Evolutionary conservation across 2,888 invertebrate species (phyloP).

Genomic region (Heteromurus nitidus): DNA sequence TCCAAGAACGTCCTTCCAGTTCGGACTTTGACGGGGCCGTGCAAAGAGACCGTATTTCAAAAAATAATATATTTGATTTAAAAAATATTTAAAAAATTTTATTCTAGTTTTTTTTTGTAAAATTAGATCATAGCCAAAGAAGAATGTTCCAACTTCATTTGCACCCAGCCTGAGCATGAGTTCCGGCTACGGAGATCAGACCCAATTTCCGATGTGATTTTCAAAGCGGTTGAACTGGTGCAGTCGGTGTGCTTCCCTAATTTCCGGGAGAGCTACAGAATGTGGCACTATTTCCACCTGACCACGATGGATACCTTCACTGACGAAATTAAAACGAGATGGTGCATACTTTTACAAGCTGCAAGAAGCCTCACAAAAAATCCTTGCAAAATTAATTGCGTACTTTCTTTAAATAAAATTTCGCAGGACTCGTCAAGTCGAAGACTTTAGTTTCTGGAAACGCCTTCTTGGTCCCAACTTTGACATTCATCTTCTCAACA

Average conservation of each 20-base stretch:
- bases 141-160: slow-evolving; percentile 45
- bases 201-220: slow-evolving; percentile 46
- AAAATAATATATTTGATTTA: no score
- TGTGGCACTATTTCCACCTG: slow-evolving; percentile 48
- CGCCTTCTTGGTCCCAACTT: slow-evolving; percentile 29
- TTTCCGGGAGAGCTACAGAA: slow-evolving; percentile 47
- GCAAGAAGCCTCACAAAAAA: background rate
- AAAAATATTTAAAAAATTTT: background rate
- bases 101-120: background rate
- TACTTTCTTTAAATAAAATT: background rate
- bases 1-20: background rate
- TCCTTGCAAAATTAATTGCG: background rate
- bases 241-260: slow-evolving; percentile 51
- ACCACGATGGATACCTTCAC: slow-evolving; percentile 41
- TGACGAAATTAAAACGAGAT: slow-evolving; percentile 40
- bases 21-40: slow-evolving; percentile 2
- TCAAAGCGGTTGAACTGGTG: slow-evolving; percentile 46
- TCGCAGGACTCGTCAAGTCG: slow-evolving; percentile 36
- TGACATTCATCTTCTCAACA: slow-evolving; percentile 35
- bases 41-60: slow-evolving; percentile 46
- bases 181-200: slow-evolving; percentile 34
- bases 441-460: slow-evolving; percentile 17
- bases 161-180: slow-evolving; percentile 37
- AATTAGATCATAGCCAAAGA: slow-evolving; percentile 21
- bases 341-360: slow-evolving; percentile 31